Base-by-base conservation (phyloP, 2,888 invertebrate genomes). In the Dryadula phaetusa region DNA sequence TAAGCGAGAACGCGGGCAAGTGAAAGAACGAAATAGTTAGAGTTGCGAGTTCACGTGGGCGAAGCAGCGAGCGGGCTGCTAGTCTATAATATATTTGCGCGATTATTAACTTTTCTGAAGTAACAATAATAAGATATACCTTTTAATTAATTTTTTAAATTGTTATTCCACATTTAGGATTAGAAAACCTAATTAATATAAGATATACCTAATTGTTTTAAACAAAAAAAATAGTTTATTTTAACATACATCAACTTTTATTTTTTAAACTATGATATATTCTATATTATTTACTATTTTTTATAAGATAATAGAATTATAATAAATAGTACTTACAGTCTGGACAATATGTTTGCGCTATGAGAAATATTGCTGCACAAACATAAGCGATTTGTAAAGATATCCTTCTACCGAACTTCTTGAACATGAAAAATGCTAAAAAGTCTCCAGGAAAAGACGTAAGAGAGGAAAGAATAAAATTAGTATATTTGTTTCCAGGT, bases 401-500 rank as follows among this genome's bases (percentile, higher is more conserved):
- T 20, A 85, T 74, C 72, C 71, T 85, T 64, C 90, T 79, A 7
- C 90, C 90, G 73, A 79, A 85, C 60, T 79, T 86, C 63, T 84
- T 83, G 56, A 89, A 85, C 1, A 82, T 77, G 47, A 77, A 85
- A 64, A 79, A 85, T 0, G 87, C 83, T 20, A 90, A 69, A 1
- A 88, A 20, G 72, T 90, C 90, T 42, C 90, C 90, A 32, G 89
- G 90, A 53, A 90, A 88, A 0, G 89, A 85, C 0, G 84, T 80
- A 2, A 87, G 52, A 0, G 89, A 82, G 2, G 85, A 70, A 25
- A 90, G 69, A 54, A 88, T 79, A 61, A 90, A 89, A 72, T 89
- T 90, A 0, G 79, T 83, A 47, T 90, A 89, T 75, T 89, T 90
- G 65, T 88, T 82, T 42, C 90, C 90, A 1, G 90, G 90, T 37